Evolutionary conservation across 2,888 invertebrate genomes (phyloP).

Genomic region (Papilio demoleus): DNA sequence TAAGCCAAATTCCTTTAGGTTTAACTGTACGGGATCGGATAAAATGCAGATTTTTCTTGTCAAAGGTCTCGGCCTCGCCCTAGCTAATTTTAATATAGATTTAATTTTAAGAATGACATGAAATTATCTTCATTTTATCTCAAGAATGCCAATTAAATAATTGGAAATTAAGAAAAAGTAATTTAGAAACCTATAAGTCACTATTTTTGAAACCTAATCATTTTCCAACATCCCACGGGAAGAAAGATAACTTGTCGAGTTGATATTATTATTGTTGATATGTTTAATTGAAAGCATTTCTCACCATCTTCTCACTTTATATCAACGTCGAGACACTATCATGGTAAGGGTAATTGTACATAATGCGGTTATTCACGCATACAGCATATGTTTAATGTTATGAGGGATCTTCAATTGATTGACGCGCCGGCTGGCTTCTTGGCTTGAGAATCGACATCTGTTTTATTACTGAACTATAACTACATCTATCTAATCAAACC

Average conservation of each 20-base stretch:
- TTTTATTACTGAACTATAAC: slow-evolving; percentile 51
- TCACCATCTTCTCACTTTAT: slow-evolving; percentile 41
- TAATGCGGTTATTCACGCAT: slow-evolving; percentile 72
- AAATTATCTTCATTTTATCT: too few relatives aligned
- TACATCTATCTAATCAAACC: slow-evolving; percentile 43
- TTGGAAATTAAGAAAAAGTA: too few relatives aligned
- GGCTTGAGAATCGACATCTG: slow-evolving; percentile 52
- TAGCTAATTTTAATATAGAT: too few relatives aligned
- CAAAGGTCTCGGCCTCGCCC: too few relatives aligned
- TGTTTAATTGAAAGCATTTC: slow-evolving; percentile 15
- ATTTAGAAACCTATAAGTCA: too few relatives aligned
- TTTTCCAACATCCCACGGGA: background rate
- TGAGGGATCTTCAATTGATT: slow-evolving; percentile 74
- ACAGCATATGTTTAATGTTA: slow-evolving; percentile 77
- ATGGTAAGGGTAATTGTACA: slow-evolving; percentile 55
- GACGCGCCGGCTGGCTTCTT: slow-evolving; percentile 72
- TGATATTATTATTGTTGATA: background rate
- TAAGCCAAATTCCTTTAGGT: too few relatives aligned
- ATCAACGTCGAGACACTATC: slow-evolving; percentile 36
- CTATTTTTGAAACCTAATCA: background rate
- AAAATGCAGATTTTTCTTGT: too few relatives aligned
- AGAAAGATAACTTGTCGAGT: background rate
- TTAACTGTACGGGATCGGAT: too few relatives aligned
- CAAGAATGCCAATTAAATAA: too few relatives aligned
- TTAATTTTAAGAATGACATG: too few relatives aligned